Conservation (phyloP, 2,797 vertebrate genomes). For the Sebastes oblongus region DNA sequence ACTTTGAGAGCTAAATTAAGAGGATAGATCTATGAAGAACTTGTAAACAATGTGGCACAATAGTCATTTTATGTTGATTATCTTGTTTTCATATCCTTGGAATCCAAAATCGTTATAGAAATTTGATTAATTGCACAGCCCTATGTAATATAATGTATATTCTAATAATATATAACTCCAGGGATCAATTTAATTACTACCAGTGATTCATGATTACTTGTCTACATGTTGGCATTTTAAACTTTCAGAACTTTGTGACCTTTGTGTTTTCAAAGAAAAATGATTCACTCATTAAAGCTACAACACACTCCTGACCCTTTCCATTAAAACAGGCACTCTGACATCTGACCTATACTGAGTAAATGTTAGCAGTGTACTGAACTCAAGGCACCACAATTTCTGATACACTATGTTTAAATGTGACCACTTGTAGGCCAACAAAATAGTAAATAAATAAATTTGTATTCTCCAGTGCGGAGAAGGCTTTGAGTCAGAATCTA, state of each 20-base stretch:
- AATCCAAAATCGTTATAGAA: no score
- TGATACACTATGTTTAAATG: background rate
- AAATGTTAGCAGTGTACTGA: background rate
- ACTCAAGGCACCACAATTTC: background rate
- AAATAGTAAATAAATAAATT: background rate
- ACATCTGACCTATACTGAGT: background rate
- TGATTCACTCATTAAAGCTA: background rate
- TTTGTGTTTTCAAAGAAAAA: background rate
- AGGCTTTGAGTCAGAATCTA: background rate
- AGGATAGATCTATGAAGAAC: no score
- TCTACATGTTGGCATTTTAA: background rate
- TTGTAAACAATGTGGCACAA: no score
- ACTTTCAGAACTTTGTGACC: background rate
- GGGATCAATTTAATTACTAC: background rate
- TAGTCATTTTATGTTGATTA: no score
- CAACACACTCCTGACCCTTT: background rate
- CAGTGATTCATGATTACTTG: background rate
- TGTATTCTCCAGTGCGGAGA: background rate
- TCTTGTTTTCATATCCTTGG: no score
- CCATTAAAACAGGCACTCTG: background rate
- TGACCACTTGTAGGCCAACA: background rate
- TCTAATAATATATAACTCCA: background rate
- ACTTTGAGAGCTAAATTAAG: no score
- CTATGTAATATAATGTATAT: no score
- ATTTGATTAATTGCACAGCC: no score